A percentile compares a stretch with the other conserved stretches of the same genome.
Evolutionary conservation across 2,797 vertebrate genomes (phyloP).

Genomic region (Oreortyx pictus): DNA sequence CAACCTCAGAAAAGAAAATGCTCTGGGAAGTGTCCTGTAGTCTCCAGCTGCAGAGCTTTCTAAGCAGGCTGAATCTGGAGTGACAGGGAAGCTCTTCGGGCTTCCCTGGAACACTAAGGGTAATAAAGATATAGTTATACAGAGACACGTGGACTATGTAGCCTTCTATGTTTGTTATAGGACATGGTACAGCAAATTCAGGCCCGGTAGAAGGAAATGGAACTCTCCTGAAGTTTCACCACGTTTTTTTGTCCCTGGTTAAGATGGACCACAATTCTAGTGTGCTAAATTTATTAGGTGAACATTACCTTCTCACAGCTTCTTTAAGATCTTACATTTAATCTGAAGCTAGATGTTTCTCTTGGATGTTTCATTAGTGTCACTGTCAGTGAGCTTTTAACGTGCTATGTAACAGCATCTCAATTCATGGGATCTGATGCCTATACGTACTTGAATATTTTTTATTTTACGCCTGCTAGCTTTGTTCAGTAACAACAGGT

Average conservation of each 20-base stretch:
- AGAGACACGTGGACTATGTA: not conserved
- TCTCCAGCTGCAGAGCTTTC: not conserved
- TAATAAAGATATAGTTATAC: not conserved
- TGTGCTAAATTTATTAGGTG: not conserved
- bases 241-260: not conserved
- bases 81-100: not conserved
- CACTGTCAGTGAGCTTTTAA: not conserved
- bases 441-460: not conserved
- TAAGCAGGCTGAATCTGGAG: not conserved
- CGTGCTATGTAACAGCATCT: not conserved
- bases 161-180: not conserved
- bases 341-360: not conserved
- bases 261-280: not conserved
- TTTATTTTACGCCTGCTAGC: constrained; percentile 6
- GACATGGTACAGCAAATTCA: not conserved
- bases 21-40: not conserved
- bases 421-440: not conserved
- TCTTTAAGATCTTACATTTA: not conserved
- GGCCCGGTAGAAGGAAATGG: not conserved
- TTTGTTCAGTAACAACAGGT: not conserved
- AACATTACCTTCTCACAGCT: not conserved
- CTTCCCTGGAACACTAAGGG: not conserved
- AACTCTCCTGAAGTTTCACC: not conserved
- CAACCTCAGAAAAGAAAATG: not conserved
- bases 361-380: not conserved